Conservation (phyloP, 2,113 vertebrate genomes). For the Anarrhichthys ocellatus region DNA sequence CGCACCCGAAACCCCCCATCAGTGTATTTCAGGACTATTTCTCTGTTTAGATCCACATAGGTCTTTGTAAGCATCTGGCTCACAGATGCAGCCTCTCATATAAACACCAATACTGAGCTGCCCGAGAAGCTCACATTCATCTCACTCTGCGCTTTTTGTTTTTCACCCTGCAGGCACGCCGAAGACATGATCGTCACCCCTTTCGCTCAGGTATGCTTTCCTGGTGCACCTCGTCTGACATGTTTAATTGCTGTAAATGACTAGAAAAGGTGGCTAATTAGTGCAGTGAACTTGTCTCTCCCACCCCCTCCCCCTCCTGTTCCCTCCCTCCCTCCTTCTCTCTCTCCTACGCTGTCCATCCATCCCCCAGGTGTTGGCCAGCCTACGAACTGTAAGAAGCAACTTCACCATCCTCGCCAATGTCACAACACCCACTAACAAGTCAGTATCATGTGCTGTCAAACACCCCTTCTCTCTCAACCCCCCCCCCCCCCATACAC, state of each 20-base stretch:
- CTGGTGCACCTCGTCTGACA: slow-evolving; percentile 19
- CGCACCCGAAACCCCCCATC: slow-evolving; percentile 23
- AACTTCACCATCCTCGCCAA: slow-evolving; percentile 97
- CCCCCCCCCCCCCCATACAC: slow-evolving; percentile 45
- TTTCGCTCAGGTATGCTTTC: slow-evolving; percentile 90
- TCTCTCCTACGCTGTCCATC: slow-evolving; percentile 68
- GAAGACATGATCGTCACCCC: slow-evolving; percentile 96
- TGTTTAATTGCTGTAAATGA: slow-evolving; percentile 54
- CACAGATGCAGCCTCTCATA: slow-evolving; percentile 33
- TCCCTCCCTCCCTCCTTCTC: slow-evolving; percentile 25
- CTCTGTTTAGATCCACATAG: slow-evolving; percentile 57
- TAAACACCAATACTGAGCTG: slow-evolving; percentile 47
- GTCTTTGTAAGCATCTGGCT: slow-evolving; percentile 57
- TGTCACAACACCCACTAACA: slow-evolving; percentile 91
- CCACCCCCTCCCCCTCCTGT: not conserved
- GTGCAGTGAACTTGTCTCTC: slow-evolving; percentile 63
- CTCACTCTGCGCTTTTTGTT: slow-evolving; percentile 17
- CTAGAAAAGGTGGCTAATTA: slow-evolving; percentile 53
- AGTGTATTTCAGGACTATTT: slow-evolving; percentile 29
- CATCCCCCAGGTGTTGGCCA: slow-evolving; percentile 90
- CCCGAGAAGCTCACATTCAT: slow-evolving; percentile 24
- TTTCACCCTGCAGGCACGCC: slow-evolving; percentile 82
- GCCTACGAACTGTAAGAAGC: slow-evolving; percentile 93
- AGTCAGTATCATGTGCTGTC: slow-evolving; percentile 86
- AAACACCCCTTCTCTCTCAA: slow-evolving; percentile 56